Evolutionary conservation across 2,888 invertebrate genomes (phyloP).

Genomic region (Rhamnusium bicolor): DNA sequence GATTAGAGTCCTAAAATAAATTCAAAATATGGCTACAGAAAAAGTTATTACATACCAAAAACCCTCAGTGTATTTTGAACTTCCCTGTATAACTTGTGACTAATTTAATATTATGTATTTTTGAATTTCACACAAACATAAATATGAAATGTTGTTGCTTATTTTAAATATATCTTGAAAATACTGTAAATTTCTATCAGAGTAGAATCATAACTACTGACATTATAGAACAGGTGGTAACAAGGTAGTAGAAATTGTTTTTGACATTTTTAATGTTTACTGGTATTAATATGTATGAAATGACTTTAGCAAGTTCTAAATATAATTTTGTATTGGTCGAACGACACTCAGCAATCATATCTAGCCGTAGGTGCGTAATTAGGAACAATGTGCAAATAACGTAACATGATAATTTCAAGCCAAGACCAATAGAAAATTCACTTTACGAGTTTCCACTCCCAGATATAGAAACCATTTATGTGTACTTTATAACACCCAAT

Average conservation of each 20-base stretch:
- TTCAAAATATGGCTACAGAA: too few relatives aligned
- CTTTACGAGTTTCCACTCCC: constrained; percentile 52
- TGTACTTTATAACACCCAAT: constrained; percentile 43
- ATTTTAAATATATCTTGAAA: too few relatives aligned
- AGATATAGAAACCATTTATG: constrained; percentile 36
- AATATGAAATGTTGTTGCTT: too few relatives aligned
- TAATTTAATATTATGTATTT: too few relatives aligned
- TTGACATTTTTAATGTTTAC: constrained; percentile 12
- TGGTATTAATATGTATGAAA: constrained; percentile 28
- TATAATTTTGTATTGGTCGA: constrained; percentile 36
- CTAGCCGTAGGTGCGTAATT: constrained; percentile 48
- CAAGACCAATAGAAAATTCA: constrained; percentile 49
- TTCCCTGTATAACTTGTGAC: too few relatives aligned
- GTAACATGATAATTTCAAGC: constrained; percentile 44
- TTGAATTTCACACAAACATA: too few relatives aligned
- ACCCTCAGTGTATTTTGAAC: too few relatives aligned
- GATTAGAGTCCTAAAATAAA: too few relatives aligned
- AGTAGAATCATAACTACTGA: too few relatives aligned
- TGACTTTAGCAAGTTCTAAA: constrained; percentile 25
- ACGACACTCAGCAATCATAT: constrained; percentile 39
- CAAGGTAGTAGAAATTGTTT: constrained; percentile 16
- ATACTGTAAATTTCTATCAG: too few relatives aligned
- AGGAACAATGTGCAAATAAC: constrained; percentile 52
- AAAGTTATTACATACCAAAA: too few relatives aligned
- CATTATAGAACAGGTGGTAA: neutral